These are phyloP conservation scores for Oscarella lobularis DNA, from an alignment of 37 sponge, comb jelly and placozoan genomes.

Conservation along the genomic window DNA sequence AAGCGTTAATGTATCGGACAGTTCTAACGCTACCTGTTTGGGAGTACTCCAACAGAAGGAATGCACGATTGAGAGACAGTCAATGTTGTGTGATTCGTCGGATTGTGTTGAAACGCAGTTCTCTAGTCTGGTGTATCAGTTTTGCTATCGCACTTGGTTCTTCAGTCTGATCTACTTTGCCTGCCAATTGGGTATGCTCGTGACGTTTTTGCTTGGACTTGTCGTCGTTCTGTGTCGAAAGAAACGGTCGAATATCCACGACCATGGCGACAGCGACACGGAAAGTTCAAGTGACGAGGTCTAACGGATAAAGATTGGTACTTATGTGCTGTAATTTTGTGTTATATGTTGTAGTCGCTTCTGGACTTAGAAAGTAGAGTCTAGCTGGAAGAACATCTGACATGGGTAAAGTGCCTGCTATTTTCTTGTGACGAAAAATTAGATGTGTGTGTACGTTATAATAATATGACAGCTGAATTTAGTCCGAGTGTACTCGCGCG, in stretches of 20 bases:
- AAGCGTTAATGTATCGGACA: not conserved
- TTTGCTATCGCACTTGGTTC: slow-evolving; percentile 1
- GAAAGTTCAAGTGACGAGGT: slow-evolving; percentile 1
- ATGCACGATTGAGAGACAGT: not conserved
- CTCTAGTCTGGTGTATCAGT: not conserved
- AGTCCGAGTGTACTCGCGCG: too few species aligned
- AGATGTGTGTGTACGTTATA: too few species aligned
- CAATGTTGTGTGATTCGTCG: not conserved
- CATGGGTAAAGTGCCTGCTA: too few species aligned
- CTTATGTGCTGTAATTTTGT: too few species aligned
- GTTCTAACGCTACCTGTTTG: not conserved
- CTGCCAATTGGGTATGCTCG: not conserved
- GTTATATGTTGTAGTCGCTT: too few species aligned
- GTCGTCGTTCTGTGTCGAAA: not conserved
- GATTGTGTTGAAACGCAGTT: not conserved
- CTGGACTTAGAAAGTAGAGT: too few species aligned
- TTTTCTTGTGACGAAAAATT: too few species aligned
- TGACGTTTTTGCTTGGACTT: not conserved
- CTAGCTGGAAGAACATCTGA: too few species aligned
- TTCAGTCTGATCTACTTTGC: not conserved
- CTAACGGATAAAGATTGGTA: too few species aligned
- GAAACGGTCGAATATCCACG: not conserved
- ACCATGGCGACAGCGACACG: not conserved
- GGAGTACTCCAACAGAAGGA: not conserved
- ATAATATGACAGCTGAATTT: too few species aligned